Percentiles rank a stretch among this genome's conserved stretches.
Evolutionary conservation across 2,113 vertebrate species (phyloP).

Genomic region (Elephas maximus): DNA sequence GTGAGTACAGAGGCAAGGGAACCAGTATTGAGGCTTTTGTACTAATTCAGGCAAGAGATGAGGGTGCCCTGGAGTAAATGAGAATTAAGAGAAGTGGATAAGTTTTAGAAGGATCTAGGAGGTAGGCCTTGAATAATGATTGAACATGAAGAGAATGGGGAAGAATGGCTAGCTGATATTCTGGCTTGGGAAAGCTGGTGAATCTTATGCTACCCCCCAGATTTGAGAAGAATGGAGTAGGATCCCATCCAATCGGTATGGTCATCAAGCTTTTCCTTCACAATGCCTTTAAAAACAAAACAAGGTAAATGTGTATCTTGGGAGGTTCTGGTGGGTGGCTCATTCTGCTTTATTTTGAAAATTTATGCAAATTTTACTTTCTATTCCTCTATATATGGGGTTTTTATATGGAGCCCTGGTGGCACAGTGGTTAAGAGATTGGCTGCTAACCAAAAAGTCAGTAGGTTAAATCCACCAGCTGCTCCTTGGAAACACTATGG

Average conservation of each 20-base stretch:
- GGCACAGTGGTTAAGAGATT: no score
- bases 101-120: background rate
- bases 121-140: background rate
- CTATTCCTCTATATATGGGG: background rate
- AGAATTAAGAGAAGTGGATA: background rate
- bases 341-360: background rate
- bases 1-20: background rate
- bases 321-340: background rate
- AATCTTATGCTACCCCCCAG: background rate
- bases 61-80: background rate
- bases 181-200: background rate
- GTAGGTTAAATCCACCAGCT: no score
- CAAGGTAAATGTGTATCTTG: background rate
- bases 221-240: background rate
- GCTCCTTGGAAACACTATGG: no score
- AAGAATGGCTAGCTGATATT: background rate
- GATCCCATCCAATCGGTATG: background rate
- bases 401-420: no score
- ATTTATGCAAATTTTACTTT: background rate
- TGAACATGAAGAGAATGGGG: background rate
- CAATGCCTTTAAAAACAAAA: background rate
- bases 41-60: background rate
- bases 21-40: background rate
- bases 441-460: no score
- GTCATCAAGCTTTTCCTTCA: background rate